These are phyloP conservation scores for Oscheius myriophilus DNA, from an alignment of 2,888 invertebrate genomes.

Conservation along the genomic window DNA sequence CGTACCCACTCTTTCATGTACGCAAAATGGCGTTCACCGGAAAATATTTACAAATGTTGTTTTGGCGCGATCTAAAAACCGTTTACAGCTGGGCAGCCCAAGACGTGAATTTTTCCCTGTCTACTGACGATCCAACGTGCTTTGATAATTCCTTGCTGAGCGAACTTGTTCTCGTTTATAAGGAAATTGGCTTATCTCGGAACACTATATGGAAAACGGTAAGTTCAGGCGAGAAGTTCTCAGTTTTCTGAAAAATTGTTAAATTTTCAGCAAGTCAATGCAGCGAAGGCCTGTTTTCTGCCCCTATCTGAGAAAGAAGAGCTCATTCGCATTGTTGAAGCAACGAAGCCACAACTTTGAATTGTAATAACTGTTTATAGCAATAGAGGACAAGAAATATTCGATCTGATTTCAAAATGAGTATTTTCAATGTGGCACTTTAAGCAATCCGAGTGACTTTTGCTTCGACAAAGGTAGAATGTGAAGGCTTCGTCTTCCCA, in stretches of 20 bases:
- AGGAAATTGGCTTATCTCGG: conserved; percentile 73
- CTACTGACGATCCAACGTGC: conserved; percentile 76
- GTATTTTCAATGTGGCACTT: no score
- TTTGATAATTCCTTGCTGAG: conserved; percentile 74
- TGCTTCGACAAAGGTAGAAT: no score
- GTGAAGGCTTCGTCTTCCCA: no score
- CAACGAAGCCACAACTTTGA: conserved; percentile 19
- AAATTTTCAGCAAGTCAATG: conserved; percentile 74
- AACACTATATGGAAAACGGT: conserved; percentile 74
- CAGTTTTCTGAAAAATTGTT: no score
- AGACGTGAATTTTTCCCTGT: conserved; percentile 75
- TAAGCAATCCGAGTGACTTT: no score
- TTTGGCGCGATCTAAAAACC: neutral
- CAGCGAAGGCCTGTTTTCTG: conserved; percentile 74
- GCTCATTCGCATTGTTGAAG: conserved; percentile 68
- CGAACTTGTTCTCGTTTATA: conserved; percentile 73
- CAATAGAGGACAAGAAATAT: conserved; percentile 30
- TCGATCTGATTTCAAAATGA: no score
- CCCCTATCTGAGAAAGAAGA: conserved; percentile 73
- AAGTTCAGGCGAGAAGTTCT: no score
- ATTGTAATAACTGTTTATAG: conserved; percentile 14
- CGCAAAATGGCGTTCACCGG: no score
- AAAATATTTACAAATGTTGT: no score
- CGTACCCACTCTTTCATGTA: no score
- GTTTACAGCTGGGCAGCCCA: conserved; percentile 74